Conservation (phyloP, 2,797 vertebrate genomes). For the Stomatorhinus walkeri region DNA sequence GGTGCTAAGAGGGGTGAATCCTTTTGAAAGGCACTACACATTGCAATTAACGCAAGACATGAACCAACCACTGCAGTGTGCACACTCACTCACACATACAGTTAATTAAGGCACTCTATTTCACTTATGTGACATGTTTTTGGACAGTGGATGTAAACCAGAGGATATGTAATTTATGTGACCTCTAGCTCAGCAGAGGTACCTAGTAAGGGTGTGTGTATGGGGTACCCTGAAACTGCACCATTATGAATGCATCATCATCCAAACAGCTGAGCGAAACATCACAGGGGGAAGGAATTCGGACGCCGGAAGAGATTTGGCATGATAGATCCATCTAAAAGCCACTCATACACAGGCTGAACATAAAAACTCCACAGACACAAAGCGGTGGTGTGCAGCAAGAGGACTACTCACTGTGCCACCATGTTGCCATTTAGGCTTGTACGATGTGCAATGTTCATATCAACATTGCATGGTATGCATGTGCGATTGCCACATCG, state of each 20-base stretch:
- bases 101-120: background rate
- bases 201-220: background rate
- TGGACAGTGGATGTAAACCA: background rate
- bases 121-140: background rate
- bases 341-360: background rate
- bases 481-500: too few relatives aligned
- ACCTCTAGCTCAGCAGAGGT: background rate
- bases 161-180: background rate
- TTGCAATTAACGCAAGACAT: background rate
- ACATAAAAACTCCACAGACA: background rate
- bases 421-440: background rate
- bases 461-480: background rate
- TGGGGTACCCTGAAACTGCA: background rate
- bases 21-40: background rate
- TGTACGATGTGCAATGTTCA: background rate
- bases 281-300: too few relatives aligned
- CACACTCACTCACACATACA: background rate
- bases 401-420: background rate
- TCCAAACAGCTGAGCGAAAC: background rate
- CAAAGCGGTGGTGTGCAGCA: background rate
- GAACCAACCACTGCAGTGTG: background rate
- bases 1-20: background rate
- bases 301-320: too few relatives aligned
- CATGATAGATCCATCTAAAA: background rate
- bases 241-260: background rate